Evolutionary conservation across 1,140 invertebrate species (phyloP).

Genomic region (Arctopsyche grandis): DNA sequence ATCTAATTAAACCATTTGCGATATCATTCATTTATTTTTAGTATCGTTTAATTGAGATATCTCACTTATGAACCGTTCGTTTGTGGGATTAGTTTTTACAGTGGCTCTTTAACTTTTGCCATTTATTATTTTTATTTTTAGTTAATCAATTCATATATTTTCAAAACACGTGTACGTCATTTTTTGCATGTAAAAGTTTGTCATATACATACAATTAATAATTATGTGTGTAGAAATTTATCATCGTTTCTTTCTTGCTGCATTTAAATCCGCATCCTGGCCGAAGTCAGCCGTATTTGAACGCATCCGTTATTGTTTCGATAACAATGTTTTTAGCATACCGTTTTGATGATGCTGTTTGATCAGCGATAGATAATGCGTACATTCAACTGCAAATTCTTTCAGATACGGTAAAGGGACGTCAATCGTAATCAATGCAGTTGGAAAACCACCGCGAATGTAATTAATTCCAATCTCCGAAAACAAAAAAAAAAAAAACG

Average conservation of each 20-base stretch:
- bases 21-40: no score
- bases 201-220: no score
- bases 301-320: neutral
- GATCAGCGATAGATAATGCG: neutral
- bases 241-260: neutral
- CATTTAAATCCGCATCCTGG: neutral
- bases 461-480: neutral
- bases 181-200: no score
- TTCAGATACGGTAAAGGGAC: neutral
- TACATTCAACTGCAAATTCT: neutral
- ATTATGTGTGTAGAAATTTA: no score
- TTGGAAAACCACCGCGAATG: neutral
- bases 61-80: no score
- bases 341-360: neutral
- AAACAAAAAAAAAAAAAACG: conserved; percentile 31
- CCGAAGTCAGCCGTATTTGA: neutral
- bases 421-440: neutral
- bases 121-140: no score
- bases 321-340: conserved; percentile 10
- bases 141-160: no score
- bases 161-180: no score
- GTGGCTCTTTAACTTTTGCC: no score
- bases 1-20: no score
- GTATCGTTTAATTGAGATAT: no score
- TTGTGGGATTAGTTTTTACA: no score